Evolutionary conservation across 2,888 invertebrate species (phyloP), one percentile per base, ranked within the genome.

Genomic region (Pseudeuparius sepicola): DNA sequence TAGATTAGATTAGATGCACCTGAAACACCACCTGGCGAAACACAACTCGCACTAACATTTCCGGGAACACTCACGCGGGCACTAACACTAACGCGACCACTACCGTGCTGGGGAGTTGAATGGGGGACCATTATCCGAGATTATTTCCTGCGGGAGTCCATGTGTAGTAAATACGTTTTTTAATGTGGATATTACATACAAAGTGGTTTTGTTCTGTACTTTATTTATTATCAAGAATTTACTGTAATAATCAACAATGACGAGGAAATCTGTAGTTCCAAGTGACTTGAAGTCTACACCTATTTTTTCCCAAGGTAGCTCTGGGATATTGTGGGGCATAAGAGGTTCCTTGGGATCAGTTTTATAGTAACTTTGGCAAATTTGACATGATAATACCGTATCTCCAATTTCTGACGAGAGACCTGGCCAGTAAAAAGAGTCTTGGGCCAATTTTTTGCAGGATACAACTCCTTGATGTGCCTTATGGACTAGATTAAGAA

Each of bases 371-470:
- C 16, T n/a, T 24, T 36, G 34, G 34, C 42, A 44, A 11, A 10
- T 33, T 12, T 16, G 4, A 33, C 40, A 40, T 18, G 17, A 13
- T 3, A 32, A 14, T 1, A 49, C 39, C 5, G 39, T 9, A 10
- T 44, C 38, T 40, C 50, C 46, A 10, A 49, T 35, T 4, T 51
- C 46, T 23, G 31, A 36, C 14, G 38, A 17, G 4, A 48, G 32
- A n/a, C 35, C 39, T 10, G 45, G 46, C 41, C 48, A 51, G 33
- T 46, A 51, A 23, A 46, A 37, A 14, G 44, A 44, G 36, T 47
- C 46, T 15, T 46, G 27, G 4, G 46, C 43, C 31, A 14, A 2
- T 36, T 24, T 33, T 26, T 36, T 36, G 12, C 32, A 42, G 16
- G 33, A 34, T n/a, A 37, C 41, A 15, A 38, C 36, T 10, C 36